phyloP scores from a whole-genome alignment of 1,140 invertebrate genomes.

The Eriocheir sinensis region DNA sequence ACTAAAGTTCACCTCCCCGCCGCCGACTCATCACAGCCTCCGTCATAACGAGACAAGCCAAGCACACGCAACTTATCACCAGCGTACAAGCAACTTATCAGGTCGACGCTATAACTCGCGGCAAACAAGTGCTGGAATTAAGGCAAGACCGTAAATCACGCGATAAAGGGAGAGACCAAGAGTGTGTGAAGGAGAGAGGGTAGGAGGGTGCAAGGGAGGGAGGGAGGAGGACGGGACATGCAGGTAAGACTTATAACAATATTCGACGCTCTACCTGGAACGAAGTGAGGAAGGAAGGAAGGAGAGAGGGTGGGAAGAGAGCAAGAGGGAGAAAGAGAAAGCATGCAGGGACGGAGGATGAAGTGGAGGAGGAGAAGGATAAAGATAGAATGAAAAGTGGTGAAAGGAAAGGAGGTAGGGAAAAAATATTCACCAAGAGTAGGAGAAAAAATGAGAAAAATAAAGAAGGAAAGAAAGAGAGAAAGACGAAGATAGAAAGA shows the following conservation, averaged over 20 bases:
- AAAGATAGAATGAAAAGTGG: background rate
- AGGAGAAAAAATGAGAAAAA: background rate
- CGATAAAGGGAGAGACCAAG: slow-evolving; percentile 19
- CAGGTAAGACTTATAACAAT: background rate
- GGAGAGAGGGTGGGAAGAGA: background rate
- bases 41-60: slow-evolving; percentile 24
- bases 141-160: slow-evolving; percentile 61
- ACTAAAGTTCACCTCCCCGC: background rate
- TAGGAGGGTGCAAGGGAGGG: background rate
- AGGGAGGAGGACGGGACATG: background rate
- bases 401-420: background rate
- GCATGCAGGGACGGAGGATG: background rate
- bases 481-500: background rate
- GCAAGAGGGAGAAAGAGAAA: background rate
- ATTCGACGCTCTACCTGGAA: slow-evolving; percentile 5
- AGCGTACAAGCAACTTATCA: slow-evolving; percentile 63
- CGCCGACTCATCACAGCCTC: background rate
- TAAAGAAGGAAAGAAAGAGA: background rate
- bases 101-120: slow-evolving; percentile 58
- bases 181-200: background rate
- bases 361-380: background rate
- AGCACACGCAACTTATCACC: background rate
- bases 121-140: slow-evolving; percentile 68
- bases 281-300: background rate
- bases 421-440: background rate